Evolutionary conservation across 2,888 invertebrate genomes (phyloP).

Genomic region (Abscondita cerata): DNA sequence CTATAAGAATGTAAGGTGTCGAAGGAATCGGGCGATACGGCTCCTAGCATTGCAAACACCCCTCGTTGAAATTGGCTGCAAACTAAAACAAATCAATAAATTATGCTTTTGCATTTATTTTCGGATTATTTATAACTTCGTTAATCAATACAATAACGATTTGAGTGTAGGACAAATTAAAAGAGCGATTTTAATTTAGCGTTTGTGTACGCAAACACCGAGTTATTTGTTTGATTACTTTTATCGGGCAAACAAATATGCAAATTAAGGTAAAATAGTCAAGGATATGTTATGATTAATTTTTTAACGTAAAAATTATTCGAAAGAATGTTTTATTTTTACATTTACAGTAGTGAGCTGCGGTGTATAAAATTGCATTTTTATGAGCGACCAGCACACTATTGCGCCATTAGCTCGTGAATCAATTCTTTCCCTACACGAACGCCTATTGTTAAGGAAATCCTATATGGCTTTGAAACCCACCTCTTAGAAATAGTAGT

Average conservation of each 20-base stretch:
- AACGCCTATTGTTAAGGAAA: constrained; percentile 12
- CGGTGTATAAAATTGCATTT: constrained; percentile 10
- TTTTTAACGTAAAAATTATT: not conserved
- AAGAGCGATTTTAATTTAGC: too few species aligned
- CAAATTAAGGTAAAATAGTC: not conserved
- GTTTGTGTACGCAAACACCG: not conserved
- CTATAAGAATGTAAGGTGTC: constrained; percentile 93
- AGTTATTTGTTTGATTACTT: too few species aligned
- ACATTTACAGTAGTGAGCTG: not conserved
- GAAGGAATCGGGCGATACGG: constrained; percentile 92
- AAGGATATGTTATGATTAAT: not conserved
- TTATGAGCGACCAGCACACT: constrained; percentile 11
- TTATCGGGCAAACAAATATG: not conserved
- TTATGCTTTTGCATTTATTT: not conserved
- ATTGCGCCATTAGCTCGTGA: constrained; percentile 16
- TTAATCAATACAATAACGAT: too few species aligned
- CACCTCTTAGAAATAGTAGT: too few species aligned
- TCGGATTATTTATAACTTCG: not conserved
- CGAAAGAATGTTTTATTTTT: not conserved
- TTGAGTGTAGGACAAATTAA: too few species aligned
- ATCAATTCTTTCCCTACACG: constrained; percentile 11
- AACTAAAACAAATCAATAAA: constrained; percentile 65
- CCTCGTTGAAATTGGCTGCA: constrained; percentile 90
- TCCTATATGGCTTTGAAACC: not conserved
- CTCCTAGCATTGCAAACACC: constrained; percentile 89